These are phyloP conservation scores for Gymnorhina tibicen DNA, from an alignment of 2,113 vertebrate genomes.

Conservation along the genomic window DNA sequence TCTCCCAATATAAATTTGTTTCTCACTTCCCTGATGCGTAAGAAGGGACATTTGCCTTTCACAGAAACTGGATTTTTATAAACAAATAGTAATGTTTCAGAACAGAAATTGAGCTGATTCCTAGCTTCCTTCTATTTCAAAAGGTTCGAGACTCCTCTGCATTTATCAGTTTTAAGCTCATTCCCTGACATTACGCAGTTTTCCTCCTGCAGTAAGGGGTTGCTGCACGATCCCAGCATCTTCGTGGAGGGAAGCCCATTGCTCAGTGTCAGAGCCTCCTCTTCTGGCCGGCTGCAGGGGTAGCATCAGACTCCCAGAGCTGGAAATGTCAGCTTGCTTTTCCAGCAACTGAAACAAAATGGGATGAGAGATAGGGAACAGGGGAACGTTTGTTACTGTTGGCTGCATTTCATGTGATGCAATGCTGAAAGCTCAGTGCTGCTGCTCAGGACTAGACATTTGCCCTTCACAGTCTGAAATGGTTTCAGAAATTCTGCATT, in stretches of 20 bases:
- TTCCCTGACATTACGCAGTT: background rate
- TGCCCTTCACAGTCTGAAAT: background rate
- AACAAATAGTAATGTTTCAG: background rate
- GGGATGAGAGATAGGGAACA: background rate
- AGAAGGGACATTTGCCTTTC: background rate
- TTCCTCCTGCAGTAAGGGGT: fast-evolving
- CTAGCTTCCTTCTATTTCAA: background rate
- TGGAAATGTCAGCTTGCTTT: background rate
- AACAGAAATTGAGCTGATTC: background rate
- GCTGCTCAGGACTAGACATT: background rate
- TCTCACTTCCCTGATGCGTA: background rate
- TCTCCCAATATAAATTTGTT: background rate
- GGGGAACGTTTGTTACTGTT: background rate
- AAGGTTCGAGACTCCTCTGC: background rate
- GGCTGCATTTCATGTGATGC: background rate
- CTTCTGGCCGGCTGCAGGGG: constrained; percentile 35
- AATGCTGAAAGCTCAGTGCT: background rate
- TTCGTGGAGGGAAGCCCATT: background rate
- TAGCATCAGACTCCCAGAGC: background rate
- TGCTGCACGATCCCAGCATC: background rate
- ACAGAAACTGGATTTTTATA: background rate
- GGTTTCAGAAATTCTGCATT: background rate
- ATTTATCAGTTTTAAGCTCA: background rate
- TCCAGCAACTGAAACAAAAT: background rate
- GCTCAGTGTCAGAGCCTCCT: constrained; percentile 55